phyloP scores from a whole-genome alignment of 2,113 vertebrate genomes.

The Setophaga coronata region DNA sequence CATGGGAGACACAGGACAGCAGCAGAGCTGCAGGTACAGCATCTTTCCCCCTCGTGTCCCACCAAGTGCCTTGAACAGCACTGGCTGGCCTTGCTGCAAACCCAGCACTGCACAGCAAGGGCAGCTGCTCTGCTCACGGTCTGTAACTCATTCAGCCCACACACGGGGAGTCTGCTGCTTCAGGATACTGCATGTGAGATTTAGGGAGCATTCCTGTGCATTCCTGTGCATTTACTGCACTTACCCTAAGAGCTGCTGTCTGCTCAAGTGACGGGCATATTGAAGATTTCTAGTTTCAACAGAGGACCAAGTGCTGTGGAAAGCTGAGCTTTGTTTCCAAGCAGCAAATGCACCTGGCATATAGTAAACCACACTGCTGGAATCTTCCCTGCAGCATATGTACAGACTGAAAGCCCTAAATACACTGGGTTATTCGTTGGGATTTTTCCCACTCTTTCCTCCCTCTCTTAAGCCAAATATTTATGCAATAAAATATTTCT shows the following conservation, averaged over 20 bases:
- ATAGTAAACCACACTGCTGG: not conserved
- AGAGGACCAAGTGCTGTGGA: not conserved
- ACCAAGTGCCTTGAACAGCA: not conserved
- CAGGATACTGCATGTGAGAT: not conserved
- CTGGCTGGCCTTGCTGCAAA: not conserved
- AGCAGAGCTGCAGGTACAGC: not conserved
- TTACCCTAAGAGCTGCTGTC: not conserved
- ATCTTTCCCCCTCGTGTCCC: not conserved
- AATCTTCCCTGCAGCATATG: not conserved
- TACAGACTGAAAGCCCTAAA: not conserved
- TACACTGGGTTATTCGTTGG: not conserved
- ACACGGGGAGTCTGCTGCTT: fast-evolving
- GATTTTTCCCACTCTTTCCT: not conserved
- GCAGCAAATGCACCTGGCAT: not conserved
- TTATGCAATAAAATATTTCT: conserved; percentile 22
- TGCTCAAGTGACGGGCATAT: fast-evolving
- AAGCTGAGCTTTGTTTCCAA: not conserved
- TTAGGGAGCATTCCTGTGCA: fast-evolving
- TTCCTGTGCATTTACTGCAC: not conserved
- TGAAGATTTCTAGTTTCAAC: not conserved
- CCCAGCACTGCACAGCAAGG: too few relatives aligned
- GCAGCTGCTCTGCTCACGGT: not conserved
- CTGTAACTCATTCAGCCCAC: not conserved
- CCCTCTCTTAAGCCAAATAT: conserved; percentile 24
- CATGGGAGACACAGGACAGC: fast-evolving